These are phyloP conservation scores for Gasterosteus aculeatus DNA, from an alignment of 2,113 vertebrate genomes.

Conservation along the genomic window DNA sequence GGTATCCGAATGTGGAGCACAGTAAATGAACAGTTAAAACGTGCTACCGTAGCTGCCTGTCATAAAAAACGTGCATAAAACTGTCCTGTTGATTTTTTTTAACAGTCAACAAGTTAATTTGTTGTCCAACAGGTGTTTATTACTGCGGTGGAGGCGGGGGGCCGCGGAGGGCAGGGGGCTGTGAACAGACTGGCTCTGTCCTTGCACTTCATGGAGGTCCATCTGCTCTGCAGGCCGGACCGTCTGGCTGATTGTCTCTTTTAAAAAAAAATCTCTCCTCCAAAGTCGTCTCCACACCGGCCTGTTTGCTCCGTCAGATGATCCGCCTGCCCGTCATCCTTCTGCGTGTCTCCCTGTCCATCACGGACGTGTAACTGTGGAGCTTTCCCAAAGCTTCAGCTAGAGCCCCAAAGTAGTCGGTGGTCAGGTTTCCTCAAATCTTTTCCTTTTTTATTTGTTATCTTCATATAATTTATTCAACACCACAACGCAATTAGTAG, in stretches of 20 bases:
- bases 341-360: slow-evolving; percentile 32
- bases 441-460: too few relatives aligned
- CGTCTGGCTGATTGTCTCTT: slow-evolving; percentile 9
- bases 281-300: slow-evolving; percentile 23
- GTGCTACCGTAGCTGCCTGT: slow-evolving; percentile 36
- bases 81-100: slow-evolving; percentile 64
- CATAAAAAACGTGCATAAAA: slow-evolving; percentile 68
- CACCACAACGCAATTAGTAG: too few relatives aligned
- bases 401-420: background rate
- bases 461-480: too few relatives aligned
- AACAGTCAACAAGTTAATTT: slow-evolving; percentile 75
- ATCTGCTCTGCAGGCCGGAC: slow-evolving; percentile 41
- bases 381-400: slow-evolving; percentile 8
- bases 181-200: slow-evolving; percentile 57
- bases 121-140: slow-evolving; percentile 77
- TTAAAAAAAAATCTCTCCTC: background rate
- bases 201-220: slow-evolving; percentile 66
- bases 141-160: slow-evolving; percentile 21
- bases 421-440: too few relatives aligned
- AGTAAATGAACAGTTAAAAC: slow-evolving; percentile 56
- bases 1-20: slow-evolving; percentile 20
- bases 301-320: slow-evolving; percentile 43
- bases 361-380: slow-evolving; percentile 15
- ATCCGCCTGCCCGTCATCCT: slow-evolving; percentile 33
- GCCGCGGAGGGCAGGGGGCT: slow-evolving; percentile 3